Evolutionary conservation across 2,113 vertebrate species (phyloP).

Genomic region (Osmerus mordax): DNA sequence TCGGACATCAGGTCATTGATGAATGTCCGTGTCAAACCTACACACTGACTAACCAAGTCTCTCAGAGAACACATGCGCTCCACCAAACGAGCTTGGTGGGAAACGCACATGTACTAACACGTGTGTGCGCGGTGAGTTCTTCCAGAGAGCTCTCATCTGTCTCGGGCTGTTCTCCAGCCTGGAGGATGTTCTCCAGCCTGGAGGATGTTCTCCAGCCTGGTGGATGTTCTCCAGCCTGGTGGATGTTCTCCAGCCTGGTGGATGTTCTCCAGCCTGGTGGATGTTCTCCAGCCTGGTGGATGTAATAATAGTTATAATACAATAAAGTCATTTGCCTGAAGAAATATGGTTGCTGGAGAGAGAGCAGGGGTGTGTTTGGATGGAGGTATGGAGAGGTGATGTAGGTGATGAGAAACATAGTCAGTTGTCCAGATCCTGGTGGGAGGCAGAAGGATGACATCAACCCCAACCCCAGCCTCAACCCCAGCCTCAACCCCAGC

Average conservation of each 20-base stretch:
- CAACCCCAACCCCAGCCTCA: no score
- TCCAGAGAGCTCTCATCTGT: no score
- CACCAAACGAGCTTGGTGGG: neutral
- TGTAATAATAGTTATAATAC: conserved; percentile 61
- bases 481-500: no score
- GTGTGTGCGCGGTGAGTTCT: no score
- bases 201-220: no score
- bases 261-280: conserved; percentile 8
- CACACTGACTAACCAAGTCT: no score
- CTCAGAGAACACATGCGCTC: conserved; percentile 6
- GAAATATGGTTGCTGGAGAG: conserved; percentile 65
- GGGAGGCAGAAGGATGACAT: no score
- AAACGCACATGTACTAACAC: neutral
- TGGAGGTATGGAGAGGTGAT: conserved; percentile 41
- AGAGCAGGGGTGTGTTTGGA: conserved; percentile 58
- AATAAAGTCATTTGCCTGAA: conserved; percentile 68
- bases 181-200: no score
- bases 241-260: conserved; percentile 22
- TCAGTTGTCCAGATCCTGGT: no score
- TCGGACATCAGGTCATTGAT: neutral
- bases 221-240: no score
- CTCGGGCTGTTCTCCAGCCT: neutral
- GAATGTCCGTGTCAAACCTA: conserved; percentile 5
- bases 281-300: no score
- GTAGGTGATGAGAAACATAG: no score